These are phyloP conservation scores for Mola mola DNA, from an alignment of 2,113 vertebrate genomes.

Conservation along the genomic window DNA sequence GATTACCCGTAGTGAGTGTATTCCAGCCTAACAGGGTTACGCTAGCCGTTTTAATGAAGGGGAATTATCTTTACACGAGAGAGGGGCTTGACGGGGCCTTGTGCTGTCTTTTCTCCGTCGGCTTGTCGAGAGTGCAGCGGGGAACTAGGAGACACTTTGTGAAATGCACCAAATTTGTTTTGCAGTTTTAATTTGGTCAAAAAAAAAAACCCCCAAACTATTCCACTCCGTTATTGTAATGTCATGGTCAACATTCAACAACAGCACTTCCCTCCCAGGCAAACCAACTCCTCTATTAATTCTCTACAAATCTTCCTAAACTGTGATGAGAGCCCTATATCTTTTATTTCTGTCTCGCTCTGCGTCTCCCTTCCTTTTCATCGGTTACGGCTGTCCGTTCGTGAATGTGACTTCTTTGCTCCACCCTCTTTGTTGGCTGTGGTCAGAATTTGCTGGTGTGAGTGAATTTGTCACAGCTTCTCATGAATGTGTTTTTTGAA, in stretches of 20 bases:
- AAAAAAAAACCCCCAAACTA: too few relatives aligned
- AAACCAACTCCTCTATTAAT: conserved; percentile 14
- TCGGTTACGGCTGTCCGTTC: conserved; percentile 49
- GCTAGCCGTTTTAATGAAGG: conserved; percentile 79
- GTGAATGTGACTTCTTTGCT: conserved; percentile 55
- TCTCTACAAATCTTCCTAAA: conserved; percentile 26
- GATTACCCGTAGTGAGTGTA: conserved; percentile 81
- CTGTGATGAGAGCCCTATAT: conserved; percentile 28
- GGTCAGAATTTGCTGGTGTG: conserved; percentile 78
- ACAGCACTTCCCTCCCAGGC: too few relatives aligned
- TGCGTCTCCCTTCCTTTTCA: conserved; percentile 50
- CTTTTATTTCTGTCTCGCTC: conserved; percentile 44
- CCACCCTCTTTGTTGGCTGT: conserved; percentile 70
- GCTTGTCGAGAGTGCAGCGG: conserved; percentile 31
- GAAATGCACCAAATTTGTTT: too few relatives aligned
- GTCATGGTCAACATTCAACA: too few relatives aligned
- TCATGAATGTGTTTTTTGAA: conserved; percentile 79
- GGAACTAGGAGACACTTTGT: too few relatives aligned
- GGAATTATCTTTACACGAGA: conserved; percentile 70
- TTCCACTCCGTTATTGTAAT: too few relatives aligned
- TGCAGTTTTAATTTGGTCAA: too few relatives aligned
- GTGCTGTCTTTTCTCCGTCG: conserved; percentile 49
- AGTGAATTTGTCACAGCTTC: conserved; percentile 80
- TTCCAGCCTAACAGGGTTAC: conserved; percentile 82
- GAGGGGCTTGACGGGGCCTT: conserved; percentile 69